These are phyloP conservation scores for Ptychodera flava DNA, from an alignment of 35 echinoderm and acorn worm species.

Conservation along the genomic window DNA sequence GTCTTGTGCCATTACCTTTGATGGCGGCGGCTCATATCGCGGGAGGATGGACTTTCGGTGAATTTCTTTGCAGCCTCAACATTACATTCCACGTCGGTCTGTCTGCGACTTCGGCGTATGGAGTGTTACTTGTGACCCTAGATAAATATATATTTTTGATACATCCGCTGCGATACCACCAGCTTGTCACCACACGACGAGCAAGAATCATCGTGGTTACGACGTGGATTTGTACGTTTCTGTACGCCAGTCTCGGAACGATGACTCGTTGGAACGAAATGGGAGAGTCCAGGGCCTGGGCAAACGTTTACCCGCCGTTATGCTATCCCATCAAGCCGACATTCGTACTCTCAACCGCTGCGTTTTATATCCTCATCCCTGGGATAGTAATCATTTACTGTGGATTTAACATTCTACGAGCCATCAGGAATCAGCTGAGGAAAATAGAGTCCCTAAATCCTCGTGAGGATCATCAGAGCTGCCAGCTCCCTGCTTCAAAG, in stretches of 20 bases:
- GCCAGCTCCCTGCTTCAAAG: background rate
- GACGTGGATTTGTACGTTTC: background rate
- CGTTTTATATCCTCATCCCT: background rate
- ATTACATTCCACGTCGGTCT: background rate
- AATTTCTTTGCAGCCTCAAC: background rate
- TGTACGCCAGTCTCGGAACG: background rate
- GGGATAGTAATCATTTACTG: background rate
- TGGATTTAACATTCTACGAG: background rate
- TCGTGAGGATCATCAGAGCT: background rate
- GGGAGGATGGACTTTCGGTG: background rate
- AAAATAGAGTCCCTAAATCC: background rate
- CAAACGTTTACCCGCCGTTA: background rate
- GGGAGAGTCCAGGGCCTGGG: background rate
- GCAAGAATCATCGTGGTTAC: background rate
- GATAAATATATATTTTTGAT: background rate
- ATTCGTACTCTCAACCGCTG: background rate
- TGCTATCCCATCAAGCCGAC: background rate
- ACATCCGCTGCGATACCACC: background rate
- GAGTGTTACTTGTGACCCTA: background rate
- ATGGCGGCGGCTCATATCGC: background rate
- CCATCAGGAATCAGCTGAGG: background rate
- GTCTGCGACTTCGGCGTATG: background rate
- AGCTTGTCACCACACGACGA: background rate
- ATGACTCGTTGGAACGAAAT: background rate
- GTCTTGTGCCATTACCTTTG: background rate